These are phyloP conservation scores for Nemotelus pantherinus DNA, from an alignment of 2,888 invertebrate genomes.

Conservation along the genomic window DNA sequence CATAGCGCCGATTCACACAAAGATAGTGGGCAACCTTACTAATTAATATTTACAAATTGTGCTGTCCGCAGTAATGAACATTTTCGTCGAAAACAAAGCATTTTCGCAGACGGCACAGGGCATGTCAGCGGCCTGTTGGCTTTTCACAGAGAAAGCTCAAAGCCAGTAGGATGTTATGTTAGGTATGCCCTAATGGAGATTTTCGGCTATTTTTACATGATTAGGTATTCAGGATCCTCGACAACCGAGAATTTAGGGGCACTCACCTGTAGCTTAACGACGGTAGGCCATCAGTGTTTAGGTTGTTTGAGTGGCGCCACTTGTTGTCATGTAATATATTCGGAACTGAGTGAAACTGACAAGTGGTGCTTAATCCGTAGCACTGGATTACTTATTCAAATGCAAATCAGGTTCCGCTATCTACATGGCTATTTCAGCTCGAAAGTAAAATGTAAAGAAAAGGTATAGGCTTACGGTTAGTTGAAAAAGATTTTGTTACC, in stretches of 20 bases:
- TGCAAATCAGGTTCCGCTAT: conserved; percentile 10
- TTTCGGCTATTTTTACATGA: background rate
- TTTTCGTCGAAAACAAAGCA: background rate
- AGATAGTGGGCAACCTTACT: background rate
- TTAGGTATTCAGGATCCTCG: background rate
- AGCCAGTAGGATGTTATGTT: background rate
- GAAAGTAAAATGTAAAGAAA: background rate
- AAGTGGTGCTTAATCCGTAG: background rate
- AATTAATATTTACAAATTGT: conserved; percentile 28
- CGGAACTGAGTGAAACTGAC: background rate
- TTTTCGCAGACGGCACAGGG: background rate
- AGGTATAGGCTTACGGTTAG: too few relatives aligned
- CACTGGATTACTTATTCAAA: conserved; percentile 3
- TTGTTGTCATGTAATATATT: conserved; percentile 13
- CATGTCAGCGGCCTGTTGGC: background rate
- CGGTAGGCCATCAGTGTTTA: background rate
- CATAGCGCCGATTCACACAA: background rate
- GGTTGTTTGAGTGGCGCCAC: background rate
- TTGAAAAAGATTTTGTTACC: too few relatives aligned
- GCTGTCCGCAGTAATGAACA: background rate
- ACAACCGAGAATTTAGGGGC: background rate
- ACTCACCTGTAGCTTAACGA: background rate
- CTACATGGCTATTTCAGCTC: background rate
- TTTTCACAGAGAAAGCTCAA: background rate
- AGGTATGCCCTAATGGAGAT: background rate